Conservation (phyloP, 1,140 invertebrate species). For the Drosophila erecta region DNA sequence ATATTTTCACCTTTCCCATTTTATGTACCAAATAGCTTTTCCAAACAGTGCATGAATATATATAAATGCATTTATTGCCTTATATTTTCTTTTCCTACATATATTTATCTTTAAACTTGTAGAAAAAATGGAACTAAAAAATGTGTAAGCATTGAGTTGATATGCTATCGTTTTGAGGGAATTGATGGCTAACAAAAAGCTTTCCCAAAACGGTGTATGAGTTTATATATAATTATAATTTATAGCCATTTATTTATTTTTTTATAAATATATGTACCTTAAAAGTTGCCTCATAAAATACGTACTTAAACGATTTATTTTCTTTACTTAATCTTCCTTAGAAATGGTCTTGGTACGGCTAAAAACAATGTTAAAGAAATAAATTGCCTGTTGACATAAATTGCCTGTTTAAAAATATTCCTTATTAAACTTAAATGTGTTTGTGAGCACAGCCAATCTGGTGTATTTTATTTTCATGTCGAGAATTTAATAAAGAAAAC, state of each 20-base stretch:
- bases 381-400: too few species aligned
- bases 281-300: constrained; percentile 54
- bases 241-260: neutral
- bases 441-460: constrained; percentile 3
- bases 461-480: neutral
- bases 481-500: neutral
- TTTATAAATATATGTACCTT: too few species aligned
- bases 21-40: too few species aligned
- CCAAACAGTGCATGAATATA: too few species aligned
- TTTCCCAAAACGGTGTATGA: neutral
- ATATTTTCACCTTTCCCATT: too few species aligned
- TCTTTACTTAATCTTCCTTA: constrained; percentile 11
- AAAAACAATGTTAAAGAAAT: neutral
- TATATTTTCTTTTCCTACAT: too few species aligned
- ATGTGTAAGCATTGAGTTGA: too few species aligned
- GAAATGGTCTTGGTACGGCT: neutral
- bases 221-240: neutral
- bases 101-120: too few species aligned
- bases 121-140: too few species aligned
- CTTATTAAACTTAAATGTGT: neutral
- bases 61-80: too few species aligned
- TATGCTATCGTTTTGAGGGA: too few species aligned
- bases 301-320: constrained; percentile 60
- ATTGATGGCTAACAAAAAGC: too few species aligned
- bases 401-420: neutral